These are phyloP conservation scores for Rhizomys pruinosus DNA, from an alignment of 2,113 vertebrate genomes.

Conservation along the genomic window DNA sequence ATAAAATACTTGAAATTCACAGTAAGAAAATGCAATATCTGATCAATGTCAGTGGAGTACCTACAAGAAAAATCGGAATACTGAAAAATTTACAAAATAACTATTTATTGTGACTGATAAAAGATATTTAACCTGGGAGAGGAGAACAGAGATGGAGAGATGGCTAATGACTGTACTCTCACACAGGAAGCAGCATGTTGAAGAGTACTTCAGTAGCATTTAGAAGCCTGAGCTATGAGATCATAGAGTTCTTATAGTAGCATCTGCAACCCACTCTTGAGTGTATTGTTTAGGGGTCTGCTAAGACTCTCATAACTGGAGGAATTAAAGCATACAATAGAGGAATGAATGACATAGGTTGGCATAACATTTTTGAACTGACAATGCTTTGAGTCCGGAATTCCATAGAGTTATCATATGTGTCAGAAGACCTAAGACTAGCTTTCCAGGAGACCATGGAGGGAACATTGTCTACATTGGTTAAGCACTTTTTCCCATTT, in stretches of 20 bases:
- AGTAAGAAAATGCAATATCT: neutral
- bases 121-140: neutral
- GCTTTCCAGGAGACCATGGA: neutral
- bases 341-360: neutral
- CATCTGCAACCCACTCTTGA: neutral
- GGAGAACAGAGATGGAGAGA: neutral
- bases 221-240: neutral
- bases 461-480: neutral
- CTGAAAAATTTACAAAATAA: neutral
- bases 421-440: neutral
- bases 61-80: neutral
- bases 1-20: neutral
- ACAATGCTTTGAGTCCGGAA: neutral
- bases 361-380: neutral
- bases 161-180: neutral
- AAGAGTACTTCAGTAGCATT: neutral
- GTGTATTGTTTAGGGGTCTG: neutral
- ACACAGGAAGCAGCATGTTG: neutral
- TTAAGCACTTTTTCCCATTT: neutral
- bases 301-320: neutral
- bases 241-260: neutral
- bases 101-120: neutral
- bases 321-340: neutral
- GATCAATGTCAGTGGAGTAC: neutral
- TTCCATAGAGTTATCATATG: neutral